Evolutionary conservation across 2,888 invertebrate genomes (phyloP), one percentile per base, ranked within the genome.

Genomic region (Nebria brevicollis): DNA sequence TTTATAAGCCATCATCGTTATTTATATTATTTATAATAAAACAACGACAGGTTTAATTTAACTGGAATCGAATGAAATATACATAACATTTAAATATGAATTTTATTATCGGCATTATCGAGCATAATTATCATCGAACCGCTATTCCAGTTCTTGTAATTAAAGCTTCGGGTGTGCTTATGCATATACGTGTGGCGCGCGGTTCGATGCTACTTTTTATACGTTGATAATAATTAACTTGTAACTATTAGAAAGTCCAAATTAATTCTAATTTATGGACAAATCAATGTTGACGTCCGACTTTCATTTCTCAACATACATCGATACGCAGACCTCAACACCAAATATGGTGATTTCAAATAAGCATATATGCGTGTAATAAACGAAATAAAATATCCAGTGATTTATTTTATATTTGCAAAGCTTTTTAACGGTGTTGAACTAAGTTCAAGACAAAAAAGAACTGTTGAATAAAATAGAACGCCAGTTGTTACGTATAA

Each of bases 211-310:
- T 54, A 54, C 7, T 54, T 54, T 54, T 11, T 11, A 54, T 54
- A 54, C 8, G 1, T 15, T 72, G 34, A 20, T 34, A 73, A 73
- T 73, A 73, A 73, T 73, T 73, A 73, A 73, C 73, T 73, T 11
- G 73, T 73, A 73, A 10, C 73, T 41, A 41, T 73, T 73, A 73
- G 73, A 73, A 73, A 73, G 73, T 73, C 73, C 73, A 73, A 73
- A 73, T 73, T 73, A 73, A 73, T 73, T 73, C 73, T 73, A 73
- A 73, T 73, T 73, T 73, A 73, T 73, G 43, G 11, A 41, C 15
- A 20, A 73, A 41, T 13, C 15, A 34, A 42, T 41, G 73, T 42
- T 41, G 73, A 20, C 41, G 73, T 42, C 11, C 4, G n/a, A 72
- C 72, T 72, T 72, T 26, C 41, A 72, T 54, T 54, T 54, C 54